Conservation (phyloP, 2,797 vertebrate genomes). For the Lepus oiostolus region DNA sequence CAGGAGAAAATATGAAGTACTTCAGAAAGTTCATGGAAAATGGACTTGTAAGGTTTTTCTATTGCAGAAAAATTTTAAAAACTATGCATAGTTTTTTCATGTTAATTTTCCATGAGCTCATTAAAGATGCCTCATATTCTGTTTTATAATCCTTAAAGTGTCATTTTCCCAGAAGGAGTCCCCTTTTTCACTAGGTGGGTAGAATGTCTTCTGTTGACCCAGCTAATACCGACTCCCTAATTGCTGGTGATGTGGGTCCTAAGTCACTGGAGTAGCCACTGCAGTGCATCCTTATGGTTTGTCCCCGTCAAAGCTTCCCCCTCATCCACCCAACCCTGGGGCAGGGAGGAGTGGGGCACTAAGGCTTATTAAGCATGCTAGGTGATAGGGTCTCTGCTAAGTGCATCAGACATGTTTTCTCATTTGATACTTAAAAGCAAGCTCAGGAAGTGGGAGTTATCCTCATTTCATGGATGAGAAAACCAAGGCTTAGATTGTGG, state of each 20-base stretch:
- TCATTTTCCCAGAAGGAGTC: neutral
- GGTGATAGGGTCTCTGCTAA: neutral
- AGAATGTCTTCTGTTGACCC: neutral
- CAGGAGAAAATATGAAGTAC: neutral
- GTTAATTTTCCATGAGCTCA: no score
- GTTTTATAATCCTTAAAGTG: slow-evolving; percentile 1
- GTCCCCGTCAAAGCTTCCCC: neutral
- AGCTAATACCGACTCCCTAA: neutral
- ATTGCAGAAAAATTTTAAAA: no score
- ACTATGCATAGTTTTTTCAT: no score
- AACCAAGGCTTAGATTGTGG: neutral
- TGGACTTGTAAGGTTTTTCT: no score
- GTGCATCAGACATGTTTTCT: slow-evolving; percentile 18
- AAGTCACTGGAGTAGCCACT: neutral
- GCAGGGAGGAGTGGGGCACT: neutral
- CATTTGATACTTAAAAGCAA: neutral
- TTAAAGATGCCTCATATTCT: no score
- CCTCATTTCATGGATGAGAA: neutral
- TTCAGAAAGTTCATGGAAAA: no score
- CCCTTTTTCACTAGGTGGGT: neutral
- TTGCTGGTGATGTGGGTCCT: neutral
- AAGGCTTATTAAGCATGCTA: neutral
- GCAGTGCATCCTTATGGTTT: neutral
- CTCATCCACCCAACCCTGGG: neutral
- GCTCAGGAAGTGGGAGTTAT: neutral